Conservation (phyloP, 2,888 invertebrate species). For the Drosophila stalkeri region DNA sequence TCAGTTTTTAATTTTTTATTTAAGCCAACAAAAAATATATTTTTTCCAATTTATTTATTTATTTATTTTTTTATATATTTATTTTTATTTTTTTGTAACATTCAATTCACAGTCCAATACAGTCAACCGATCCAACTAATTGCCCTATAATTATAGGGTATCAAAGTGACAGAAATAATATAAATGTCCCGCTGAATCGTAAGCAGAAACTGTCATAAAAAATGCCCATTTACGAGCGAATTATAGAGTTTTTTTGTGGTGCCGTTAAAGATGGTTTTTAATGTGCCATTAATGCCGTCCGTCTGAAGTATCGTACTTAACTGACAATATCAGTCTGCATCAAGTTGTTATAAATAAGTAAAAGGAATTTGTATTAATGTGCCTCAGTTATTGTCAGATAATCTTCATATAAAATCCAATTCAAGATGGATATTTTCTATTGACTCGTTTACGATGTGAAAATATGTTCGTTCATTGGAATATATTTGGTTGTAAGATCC, state of each 20-base stretch:
- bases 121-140: neutral
- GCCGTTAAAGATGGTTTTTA: slow-evolving; percentile 46
- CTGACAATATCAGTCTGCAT: slow-evolving; percentile 21
- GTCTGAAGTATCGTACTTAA: neutral
- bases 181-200: slow-evolving; percentile 27
- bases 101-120: neutral
- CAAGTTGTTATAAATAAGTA: slow-evolving; percentile 53
- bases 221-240: slow-evolving; percentile 52
- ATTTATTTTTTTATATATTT: too few species aligned
- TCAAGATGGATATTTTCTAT: neutral
- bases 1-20: neutral
- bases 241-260: slow-evolving; percentile 33
- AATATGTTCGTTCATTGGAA: neutral
- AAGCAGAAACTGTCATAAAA: slow-evolving; percentile 64
- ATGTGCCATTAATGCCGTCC: slow-evolving; percentile 42
- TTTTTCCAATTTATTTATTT: neutral
- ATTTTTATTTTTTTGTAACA: too few species aligned
- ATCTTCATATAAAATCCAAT: neutral
- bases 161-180: slow-evolving; percentile 19
- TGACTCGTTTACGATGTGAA: neutral
- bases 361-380: slow-evolving; percentile 16
- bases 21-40: neutral
- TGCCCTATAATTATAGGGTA: neutral
- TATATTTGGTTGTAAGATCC: neutral
- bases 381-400: slow-evolving; percentile 2